A percentile compares a stretch with the other conserved stretches of the same genome.
Conservation (phyloP, 1,140 invertebrate species). For the Andricus grossulariae region DNA sequence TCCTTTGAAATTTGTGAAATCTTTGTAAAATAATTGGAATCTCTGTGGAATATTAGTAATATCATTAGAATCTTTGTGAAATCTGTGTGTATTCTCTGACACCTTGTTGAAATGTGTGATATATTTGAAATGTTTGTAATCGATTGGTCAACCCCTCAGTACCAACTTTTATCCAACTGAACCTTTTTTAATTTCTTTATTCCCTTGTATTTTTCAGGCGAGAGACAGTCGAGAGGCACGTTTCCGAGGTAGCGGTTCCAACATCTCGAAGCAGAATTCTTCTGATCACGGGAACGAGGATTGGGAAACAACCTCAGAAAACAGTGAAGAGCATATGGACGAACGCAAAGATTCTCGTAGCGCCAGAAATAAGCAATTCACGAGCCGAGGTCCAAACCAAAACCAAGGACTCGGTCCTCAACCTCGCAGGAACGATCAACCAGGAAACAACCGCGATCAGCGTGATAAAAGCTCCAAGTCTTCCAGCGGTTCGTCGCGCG, state of each 20-base stretch:
- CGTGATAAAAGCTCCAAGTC: conserved; percentile 65
- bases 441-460: conserved; percentile 57
- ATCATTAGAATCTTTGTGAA: too few relatives aligned
- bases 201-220: conserved; percentile 52
- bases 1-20: too few relatives aligned
- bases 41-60: too few relatives aligned
- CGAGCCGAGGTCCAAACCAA: conserved; percentile 51
- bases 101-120: too few relatives aligned
- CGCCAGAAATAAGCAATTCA: conserved; percentile 61
- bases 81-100: too few relatives aligned
- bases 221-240: conserved; percentile 65
- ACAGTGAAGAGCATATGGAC: conserved; percentile 78
- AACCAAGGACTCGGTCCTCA: conserved; percentile 42
- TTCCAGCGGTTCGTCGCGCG: conserved; percentile 60
- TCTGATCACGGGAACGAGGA: conserved; percentile 78
- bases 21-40: too few relatives aligned
- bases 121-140: too few relatives aligned
- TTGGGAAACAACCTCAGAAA: conserved; percentile 83
- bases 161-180: background rate
- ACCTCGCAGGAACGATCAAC: conserved; percentile 59
- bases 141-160: too few relatives aligned
- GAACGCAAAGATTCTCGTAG: conserved; percentile 70
- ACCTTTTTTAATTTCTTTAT: conserved; percentile 19
- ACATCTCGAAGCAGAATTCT: conserved; percentile 63
- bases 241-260: conserved; percentile 56